Base-by-base conservation (phyloP, 2,797 vertebrate species). In the Crax fasciolata region DNA sequence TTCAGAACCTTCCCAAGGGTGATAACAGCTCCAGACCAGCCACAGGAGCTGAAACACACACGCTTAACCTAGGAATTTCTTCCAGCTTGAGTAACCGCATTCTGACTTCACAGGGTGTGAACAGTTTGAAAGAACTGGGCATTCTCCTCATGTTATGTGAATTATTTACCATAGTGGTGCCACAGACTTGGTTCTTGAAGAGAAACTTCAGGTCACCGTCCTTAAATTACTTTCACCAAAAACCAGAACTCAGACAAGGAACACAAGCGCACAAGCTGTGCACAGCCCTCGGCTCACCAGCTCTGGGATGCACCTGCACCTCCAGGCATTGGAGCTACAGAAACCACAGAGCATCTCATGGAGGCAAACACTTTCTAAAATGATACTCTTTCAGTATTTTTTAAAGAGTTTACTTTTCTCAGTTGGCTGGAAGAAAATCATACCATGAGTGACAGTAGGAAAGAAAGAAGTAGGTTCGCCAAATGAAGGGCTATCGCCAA, bases 201-300 rank as follows among this genome's bases (percentile, higher is more conserved):
- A 71, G 32, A 74, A 92, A 80, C 38, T 28, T 63, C 38, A 85
- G 52, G 72, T 71, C 68, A 61, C 11, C 92, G 54, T 95, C 95
- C 89, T 94, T 75, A 89, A 80, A 68, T 85, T 83, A 51, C 75
- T 91, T 92, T 35, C 16, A 74, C n/a, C 0, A 4, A 17, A 41
- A 46, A 35, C 28, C 52, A 55, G 12, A 39, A 43, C 4, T 11
- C 41, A 30, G 19, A 23, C 24, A 23, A 71, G 57, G n/a, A 80
- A 38, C 12, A 2, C 7, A 52, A 49, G 16, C 44, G 65, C 46
- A 43, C 19, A 74, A 13, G 20, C 9, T n/a, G 13, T 46, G 35
- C 9, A 49, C 44, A n/a, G 49, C 19, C 8, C 24, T 59, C 14
- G 30, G 5, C 18, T 59, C 55, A 55, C 39, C n/a, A 63, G 74